Conservation (phyloP, 1,140 invertebrate genomes). For the Drosophila burlai region DNA sequence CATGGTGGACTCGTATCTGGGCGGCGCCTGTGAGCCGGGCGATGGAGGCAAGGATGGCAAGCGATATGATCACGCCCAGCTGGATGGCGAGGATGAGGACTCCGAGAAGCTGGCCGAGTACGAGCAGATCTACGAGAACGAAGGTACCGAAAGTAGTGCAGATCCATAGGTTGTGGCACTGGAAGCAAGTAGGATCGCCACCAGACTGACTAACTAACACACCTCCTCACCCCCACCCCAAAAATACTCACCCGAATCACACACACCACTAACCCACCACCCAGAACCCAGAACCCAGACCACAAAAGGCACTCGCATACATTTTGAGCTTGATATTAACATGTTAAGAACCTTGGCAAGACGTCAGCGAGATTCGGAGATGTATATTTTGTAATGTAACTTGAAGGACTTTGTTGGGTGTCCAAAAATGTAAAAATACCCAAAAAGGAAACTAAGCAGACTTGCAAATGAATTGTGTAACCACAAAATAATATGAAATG, state of each 20-base stretch:
- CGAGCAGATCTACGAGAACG: constrained; percentile 85
- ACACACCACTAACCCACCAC: not conserved
- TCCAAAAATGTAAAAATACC: not conserved
- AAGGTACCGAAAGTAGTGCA: constrained; percentile 83
- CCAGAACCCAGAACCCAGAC: too few species aligned
- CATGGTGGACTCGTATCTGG: constrained; percentile 79
- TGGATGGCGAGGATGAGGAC: constrained; percentile 92
- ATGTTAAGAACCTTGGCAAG: not conserved
- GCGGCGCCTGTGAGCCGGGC: constrained; percentile 55
- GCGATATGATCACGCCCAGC: constrained; percentile 88
- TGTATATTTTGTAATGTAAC: not conserved
- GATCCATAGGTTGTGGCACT: not conserved
- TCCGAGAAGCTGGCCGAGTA: constrained; percentile 85
- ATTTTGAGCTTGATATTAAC: constrained; percentile 20
- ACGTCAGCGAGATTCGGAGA: not conserved
- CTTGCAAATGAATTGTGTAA: not conserved
- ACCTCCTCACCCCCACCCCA: not conserved
- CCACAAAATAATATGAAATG: too few species aligned
- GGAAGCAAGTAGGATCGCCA: not conserved
- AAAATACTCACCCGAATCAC: not conserved
- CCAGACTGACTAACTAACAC: not conserved
- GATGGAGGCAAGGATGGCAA: constrained; percentile 65
- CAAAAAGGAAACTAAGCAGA: not conserved
- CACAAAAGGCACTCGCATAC: not conserved
- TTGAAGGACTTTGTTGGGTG: not conserved